Evolutionary conservation across 2,797 vertebrate species (phyloP), one percentile per base, ranked within the genome.

Genomic region (Enteromius treurensis): DNA sequence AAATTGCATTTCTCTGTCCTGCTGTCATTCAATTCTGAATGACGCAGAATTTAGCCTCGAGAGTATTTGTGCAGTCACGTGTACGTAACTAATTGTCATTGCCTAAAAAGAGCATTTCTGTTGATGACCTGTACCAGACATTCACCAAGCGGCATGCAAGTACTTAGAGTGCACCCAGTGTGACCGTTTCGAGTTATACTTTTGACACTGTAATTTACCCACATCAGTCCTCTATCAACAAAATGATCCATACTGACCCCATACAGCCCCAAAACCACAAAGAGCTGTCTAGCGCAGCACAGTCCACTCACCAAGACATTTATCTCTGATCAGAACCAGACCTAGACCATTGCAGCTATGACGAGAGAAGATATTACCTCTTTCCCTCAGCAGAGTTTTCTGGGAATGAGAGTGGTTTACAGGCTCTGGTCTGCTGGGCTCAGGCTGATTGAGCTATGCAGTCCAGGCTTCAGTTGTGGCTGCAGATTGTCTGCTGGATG

Each of bases 51-150:
- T 34, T 21, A 76, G 47, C 17, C 26, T 11, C 10, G 19, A 51
- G 10, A n/a, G 68, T 80, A 62, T 77, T 64, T 51, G 68, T 15
- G 11, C 26, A 26, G 14, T 62, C 29, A 23, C 68, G 45, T 45
- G n/a, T 11, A 81, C 64, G 68, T 42, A 68, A 53, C 86, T 88
- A 89, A 87, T 85, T 87, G 82, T 88, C 37, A 80, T 68, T 71
- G 70, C 75, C 79, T 73, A 69, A 82, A 83, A 85, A 86, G 68
- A 53, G 79, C 74, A 81, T 87, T 87, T 85, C 87, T 88, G 80
- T 62, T 37, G 71, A 80, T 51, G 84, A 83, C 85, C 84, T 85
- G 87, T 87, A 79, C 79, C 79, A 83, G 77, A 82, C 73, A 86
- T 80, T 62, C 67, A 81, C 68, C 68, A 74, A 77, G 82, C 68